Evolutionary conservation across 2,113 vertebrate species (phyloP), one percentile per base, ranked within the genome.

Genomic region (Chiloscyllium plagiosum): DNA sequence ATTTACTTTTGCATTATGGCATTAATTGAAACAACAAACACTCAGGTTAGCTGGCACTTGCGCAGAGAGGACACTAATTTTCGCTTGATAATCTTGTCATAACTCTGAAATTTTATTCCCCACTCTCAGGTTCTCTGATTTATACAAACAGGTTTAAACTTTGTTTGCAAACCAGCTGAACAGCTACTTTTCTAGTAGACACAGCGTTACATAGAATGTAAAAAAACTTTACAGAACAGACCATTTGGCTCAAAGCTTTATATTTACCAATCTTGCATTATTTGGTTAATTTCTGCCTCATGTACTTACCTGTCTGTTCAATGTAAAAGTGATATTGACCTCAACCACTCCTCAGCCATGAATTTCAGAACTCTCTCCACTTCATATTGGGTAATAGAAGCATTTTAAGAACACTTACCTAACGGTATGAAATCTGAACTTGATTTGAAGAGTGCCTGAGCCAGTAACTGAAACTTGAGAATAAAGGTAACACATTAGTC

Each of bases 381-480:
- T 83, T 72, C 66, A 37, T 42, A 42, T 66, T 42, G 17, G 61
- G 10, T 37, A 56, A 94, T 6, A 10, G 24, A 95, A 95, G 47
- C 8, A 15, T 70, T 70, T 29, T 95, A 50, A 15, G 70, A 96
- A 95, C 96, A 97, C 98, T 98, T 97, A 99, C 99, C 99, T 47
- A 99, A 97, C 96, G 99, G 98, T 97, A 99, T 99, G 98, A 99
- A 99, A 97, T 99, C 99, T 0, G 98, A 99, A 97, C 98, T 98
- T 96, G 98, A 99, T 97, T 99, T 99, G 97, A 99, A 99, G 76
- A 99, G 98, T 2, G 99, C 99, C 13, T 99, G 99, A 96, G 99
- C 99, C 95, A 99, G 98, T 65, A 99, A 98, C 97, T 99, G 99
- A 97, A 99, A 99, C 99, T 99, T 97, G 95, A 96, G 68, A 95